These are phyloP conservation scores for Terebella lapidaria DNA, from an alignment of 2,888 invertebrate genomes.

Conservation along the genomic window DNA sequence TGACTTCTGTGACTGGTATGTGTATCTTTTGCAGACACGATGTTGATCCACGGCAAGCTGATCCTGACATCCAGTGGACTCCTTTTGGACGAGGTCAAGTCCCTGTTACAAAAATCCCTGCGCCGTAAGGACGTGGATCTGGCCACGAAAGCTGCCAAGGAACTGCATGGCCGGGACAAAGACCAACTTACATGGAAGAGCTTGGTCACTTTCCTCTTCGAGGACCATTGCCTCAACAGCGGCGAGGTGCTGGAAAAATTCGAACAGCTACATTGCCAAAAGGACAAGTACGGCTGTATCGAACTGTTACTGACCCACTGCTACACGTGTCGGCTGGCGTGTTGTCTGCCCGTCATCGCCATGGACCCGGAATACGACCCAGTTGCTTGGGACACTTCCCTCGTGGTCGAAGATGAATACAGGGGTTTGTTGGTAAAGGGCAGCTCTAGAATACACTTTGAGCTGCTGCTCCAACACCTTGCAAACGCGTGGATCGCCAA, in stretches of 20 bases:
- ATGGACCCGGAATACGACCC: constrained; percentile 15
- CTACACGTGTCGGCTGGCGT: constrained; percentile 9
- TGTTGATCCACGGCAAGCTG: constrained; percentile 16
- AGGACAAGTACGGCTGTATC: constrained; percentile 6
- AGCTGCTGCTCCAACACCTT: constrained; percentile 7
- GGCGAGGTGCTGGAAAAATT: background rate
- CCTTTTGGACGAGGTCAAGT: constrained; percentile 15
- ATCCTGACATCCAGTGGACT: constrained; percentile 10
- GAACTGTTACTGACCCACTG: constrained; percentile 8
- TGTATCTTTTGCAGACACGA: background rate
- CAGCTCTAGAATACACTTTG: constrained; percentile 1
- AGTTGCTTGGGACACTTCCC: constrained; percentile 1
- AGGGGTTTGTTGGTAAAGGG: background rate
- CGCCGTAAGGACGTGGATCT: constrained; percentile 12
- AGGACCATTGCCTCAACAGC: constrained; percentile 16
- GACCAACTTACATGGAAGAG: constrained; percentile 17
- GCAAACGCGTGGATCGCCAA: constrained; percentile 10
- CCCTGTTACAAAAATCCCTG: constrained; percentile 16
- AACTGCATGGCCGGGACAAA: constrained; percentile 13
- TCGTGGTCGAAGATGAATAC: constrained; percentile 1
- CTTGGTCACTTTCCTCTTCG: constrained; percentile 13
- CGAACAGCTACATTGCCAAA: background rate
- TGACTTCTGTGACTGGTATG: too few relatives aligned
- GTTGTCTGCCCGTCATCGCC: constrained; percentile 16
- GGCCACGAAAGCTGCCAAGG: constrained; percentile 3